Percentiles rank a stretch among this genome's conserved stretches.
Evolutionary conservation across 2,888 invertebrate genomes (phyloP).

Genomic region (Neoitamus cyanurus): DNA sequence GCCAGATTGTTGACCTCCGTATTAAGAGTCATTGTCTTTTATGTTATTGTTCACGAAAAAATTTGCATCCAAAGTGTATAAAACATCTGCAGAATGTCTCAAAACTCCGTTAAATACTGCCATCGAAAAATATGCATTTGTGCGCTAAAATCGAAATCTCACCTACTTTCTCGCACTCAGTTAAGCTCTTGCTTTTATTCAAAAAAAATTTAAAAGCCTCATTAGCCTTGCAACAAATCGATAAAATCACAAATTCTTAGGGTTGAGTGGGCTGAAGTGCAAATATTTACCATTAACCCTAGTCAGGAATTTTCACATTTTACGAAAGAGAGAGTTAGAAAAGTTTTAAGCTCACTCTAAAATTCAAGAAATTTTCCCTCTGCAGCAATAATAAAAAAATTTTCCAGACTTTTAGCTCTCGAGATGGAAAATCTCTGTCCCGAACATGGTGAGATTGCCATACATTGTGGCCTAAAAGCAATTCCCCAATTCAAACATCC

Average conservation of each 20-base stretch:
- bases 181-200: neutral
- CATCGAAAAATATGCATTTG: neutral
- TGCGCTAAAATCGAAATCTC: neutral
- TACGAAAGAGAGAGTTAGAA: neutral
- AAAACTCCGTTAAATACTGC: neutral
- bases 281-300: neutral
- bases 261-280: neutral
- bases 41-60: too few relatives aligned
- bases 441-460: neutral
- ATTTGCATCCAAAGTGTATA: too few relatives aligned
- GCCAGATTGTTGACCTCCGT: too few relatives aligned
- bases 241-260: neutral
- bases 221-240: neutral
- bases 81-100: neutral
- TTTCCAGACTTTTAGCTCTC: neutral
- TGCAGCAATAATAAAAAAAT: neutral
- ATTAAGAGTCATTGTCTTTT: too few relatives aligned
- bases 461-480: neutral
- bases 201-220: neutral
- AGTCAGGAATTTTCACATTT: neutral
- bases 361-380: neutral
- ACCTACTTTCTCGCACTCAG: neutral
- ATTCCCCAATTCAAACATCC: neutral
- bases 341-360: neutral
- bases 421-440: neutral